These are phyloP conservation scores for Triops cancriformis DNA, from an alignment of 1,140 invertebrate species.

Conservation along the genomic window DNA sequence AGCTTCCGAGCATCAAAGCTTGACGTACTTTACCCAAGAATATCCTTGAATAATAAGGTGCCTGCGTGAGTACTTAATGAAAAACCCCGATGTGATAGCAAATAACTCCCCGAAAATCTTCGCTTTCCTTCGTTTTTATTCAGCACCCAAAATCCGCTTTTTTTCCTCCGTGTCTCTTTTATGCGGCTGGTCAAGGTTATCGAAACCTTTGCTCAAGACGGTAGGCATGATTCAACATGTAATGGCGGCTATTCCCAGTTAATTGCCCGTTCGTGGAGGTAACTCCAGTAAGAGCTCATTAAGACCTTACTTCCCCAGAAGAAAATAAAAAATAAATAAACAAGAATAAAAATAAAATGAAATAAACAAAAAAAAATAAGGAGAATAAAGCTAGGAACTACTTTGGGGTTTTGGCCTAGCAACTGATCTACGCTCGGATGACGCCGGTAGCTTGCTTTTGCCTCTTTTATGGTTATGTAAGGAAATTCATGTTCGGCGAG, in stretches of 20 bases:
- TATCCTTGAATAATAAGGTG: conserved; percentile 6
- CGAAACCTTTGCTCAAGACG: not conserved
- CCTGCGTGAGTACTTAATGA: not conserved
- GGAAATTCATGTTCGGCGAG: conserved; percentile 12
- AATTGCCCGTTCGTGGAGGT: conserved; percentile 5
- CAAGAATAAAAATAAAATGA: not conserved
- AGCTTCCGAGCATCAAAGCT: conserved; percentile 10
- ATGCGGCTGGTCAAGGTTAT: not conserved
- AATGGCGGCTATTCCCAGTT: not conserved
- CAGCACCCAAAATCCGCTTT: not conserved
- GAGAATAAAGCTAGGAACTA: not conserved
- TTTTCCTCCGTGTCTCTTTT: not conserved
- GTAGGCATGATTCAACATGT: not conserved
- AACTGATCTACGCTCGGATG: conserved; percentile 11
- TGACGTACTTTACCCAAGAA: not conserved
- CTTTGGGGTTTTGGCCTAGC: not conserved
- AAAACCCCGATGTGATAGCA: not conserved
- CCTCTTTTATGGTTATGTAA: not conserved
- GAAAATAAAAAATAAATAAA: conserved; percentile 12
- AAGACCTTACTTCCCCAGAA: not conserved
- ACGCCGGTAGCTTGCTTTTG: conserved; percentile 17
- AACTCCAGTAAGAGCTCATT: conserved; percentile 8
- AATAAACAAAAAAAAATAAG: not conserved
- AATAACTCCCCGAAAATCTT: not conserved
- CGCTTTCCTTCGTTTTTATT: not conserved